A percentile compares a stretch with the other conserved stretches of the same genome.
Evolutionary conservation across 2,888 invertebrate genomes (phyloP).

Genomic region (Campoletis raptor): DNA sequence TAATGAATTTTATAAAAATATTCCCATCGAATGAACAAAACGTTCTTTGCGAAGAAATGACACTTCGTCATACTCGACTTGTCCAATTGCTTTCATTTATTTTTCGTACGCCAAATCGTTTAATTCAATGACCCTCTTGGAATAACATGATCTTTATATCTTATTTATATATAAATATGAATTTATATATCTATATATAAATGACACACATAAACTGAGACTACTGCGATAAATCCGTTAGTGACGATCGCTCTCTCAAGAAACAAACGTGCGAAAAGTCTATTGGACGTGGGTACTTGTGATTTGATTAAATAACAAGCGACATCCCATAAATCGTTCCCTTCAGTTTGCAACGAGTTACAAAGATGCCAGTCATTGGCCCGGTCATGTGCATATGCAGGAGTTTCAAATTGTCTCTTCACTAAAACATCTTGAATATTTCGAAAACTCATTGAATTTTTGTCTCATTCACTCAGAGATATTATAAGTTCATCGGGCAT

Average conservation of each 20-base stretch:
- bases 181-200: constrained; percentile 3
- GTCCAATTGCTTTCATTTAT: constrained; percentile 55
- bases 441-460: constrained; percentile 3
- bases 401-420: not conserved
- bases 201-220: constrained; percentile 2
- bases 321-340: constrained; percentile 79
- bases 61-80: constrained; percentile 5
- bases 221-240: constrained; percentile 53
- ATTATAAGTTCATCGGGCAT: not conserved
- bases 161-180: constrained; percentile 31
- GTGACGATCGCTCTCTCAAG: constrained; percentile 39
- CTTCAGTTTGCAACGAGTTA: constrained; percentile 35
- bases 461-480: not conserved
- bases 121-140: constrained; percentile 35
- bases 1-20: too few species aligned
- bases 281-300: constrained; percentile 71
- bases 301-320: constrained; percentile 79
- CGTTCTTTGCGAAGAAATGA: constrained; percentile 10
- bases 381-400: not conserved
- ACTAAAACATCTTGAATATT: not conserved
- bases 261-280: constrained; percentile 71
- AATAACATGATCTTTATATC: constrained; percentile 50
- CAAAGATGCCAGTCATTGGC: constrained; percentile 28
- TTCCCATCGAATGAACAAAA: not conserved
- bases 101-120: constrained; percentile 51